These are phyloP conservation scores for Protonibea diacanthus DNA, from an alignment of 2,797 vertebrate species.

Conservation along the genomic window DNA sequence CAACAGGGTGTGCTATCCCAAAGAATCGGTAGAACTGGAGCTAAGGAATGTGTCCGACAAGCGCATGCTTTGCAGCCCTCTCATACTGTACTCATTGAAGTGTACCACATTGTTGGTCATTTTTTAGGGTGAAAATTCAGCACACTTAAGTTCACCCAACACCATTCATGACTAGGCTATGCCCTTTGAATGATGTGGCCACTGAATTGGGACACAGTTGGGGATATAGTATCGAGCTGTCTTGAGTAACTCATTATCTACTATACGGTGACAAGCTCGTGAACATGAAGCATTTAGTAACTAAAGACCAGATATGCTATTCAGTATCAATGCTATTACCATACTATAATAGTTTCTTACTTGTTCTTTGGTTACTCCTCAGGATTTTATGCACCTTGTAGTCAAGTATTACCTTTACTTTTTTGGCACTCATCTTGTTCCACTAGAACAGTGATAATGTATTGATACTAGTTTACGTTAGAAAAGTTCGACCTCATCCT, in stretches of 20 bases:
- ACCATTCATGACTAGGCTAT: not conserved
- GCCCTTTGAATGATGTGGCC: not conserved
- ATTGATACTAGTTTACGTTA: conserved; percentile 5
- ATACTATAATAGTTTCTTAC: no score
- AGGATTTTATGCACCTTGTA: not conserved
- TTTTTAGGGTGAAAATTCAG: no score
- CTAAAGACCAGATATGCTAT: not conserved
- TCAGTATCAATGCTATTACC: not conserved
- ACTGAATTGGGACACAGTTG: not conserved
- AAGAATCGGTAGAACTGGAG: not conserved
- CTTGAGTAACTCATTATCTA: not conserved
- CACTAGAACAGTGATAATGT: not conserved
- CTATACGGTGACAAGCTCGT: not conserved
- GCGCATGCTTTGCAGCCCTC: not conserved
- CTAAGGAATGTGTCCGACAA: not conserved
- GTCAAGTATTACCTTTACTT: conserved; percentile 4
- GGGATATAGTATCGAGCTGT: not conserved
- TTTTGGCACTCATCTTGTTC: not conserved
- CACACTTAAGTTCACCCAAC: not conserved
- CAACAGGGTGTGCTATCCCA: not conserved
- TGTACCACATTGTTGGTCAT: no score
- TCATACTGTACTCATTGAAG: no score
- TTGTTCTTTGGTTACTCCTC: not conserved
- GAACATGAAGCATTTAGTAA: not conserved
- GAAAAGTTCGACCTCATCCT: conserved; percentile 4